Evolutionary conservation across 2,113 vertebrate genomes (phyloP).

Genomic region (Psophia crepitans): DNA sequence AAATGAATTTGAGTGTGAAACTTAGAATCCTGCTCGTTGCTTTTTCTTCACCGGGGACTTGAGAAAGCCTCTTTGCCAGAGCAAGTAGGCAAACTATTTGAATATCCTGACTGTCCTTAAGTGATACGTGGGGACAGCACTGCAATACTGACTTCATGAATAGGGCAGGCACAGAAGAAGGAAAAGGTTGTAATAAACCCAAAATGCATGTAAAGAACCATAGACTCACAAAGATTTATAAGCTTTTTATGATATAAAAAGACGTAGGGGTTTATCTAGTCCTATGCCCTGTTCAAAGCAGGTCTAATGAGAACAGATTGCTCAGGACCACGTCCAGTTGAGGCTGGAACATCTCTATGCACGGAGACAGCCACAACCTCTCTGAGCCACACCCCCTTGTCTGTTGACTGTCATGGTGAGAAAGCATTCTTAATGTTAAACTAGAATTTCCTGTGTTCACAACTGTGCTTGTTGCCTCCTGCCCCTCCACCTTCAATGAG

Average conservation of each 20-base stretch:
- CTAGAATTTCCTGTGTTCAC: background rate
- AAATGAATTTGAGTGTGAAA: background rate
- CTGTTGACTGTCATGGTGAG: background rate
- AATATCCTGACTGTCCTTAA: background rate
- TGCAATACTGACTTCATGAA: background rate
- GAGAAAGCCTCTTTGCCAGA: background rate
- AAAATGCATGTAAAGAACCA: background rate
- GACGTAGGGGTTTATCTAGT: background rate
- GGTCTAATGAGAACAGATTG: background rate
- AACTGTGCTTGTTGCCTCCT: background rate
- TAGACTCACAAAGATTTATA: background rate
- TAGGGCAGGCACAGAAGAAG: background rate
- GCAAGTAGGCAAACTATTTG: background rate
- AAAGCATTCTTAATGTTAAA: background rate
- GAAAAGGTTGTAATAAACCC: background rate
- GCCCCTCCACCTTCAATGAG: background rate
- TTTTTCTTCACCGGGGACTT: background rate
- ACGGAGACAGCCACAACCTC: fast-evolving
- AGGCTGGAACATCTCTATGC: fast-evolving
- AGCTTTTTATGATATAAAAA: background rate
- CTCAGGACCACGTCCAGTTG: background rate
- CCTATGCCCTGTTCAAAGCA: background rate
- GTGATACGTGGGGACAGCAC: background rate
- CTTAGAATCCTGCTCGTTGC: background rate
- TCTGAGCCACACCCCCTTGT: background rate